Conservation (phyloP, 1,140 invertebrate genomes). For the Triops longicaudatus region DNA sequence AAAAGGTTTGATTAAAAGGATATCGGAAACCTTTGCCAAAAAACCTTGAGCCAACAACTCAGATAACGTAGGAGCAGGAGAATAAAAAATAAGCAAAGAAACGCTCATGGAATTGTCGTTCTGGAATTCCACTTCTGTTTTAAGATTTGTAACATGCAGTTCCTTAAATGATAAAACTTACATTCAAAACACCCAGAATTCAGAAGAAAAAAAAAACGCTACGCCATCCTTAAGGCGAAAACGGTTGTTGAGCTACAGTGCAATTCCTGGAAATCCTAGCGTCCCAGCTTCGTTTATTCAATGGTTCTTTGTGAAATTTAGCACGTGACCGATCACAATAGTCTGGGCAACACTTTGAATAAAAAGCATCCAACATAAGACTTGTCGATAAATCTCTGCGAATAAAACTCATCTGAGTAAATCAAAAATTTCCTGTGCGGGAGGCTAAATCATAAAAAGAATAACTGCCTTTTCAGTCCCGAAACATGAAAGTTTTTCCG, state of each 20-base stretch:
- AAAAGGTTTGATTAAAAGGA: not conserved
- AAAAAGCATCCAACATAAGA: not conserved
- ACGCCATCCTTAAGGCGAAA: too few species aligned
- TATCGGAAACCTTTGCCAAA: not conserved
- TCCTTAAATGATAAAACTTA: too few species aligned
- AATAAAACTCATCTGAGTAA: not conserved
- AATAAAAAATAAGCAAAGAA: too few species aligned
- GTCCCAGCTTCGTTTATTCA: not conserved
- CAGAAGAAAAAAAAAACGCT: too few species aligned
- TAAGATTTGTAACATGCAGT: too few species aligned
- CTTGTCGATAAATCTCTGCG: not conserved
- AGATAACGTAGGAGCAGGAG: not conserved
- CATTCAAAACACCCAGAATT: too few species aligned
- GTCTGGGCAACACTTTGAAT: not conserved
- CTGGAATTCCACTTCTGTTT: too few species aligned
- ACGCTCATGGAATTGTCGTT: too few species aligned
- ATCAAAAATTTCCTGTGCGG: too few species aligned
- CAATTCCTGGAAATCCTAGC: not conserved
- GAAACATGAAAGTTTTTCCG: too few species aligned
- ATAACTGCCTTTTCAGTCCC: too few species aligned
- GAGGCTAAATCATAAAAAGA: too few species aligned
- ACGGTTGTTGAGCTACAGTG: not conserved
- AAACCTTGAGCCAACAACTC: not conserved
- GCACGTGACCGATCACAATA: slow-evolving; percentile 10
- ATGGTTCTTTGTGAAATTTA: not conserved